phyloP scores from a whole-genome alignment of 1,140 invertebrate genomes.

The Caerostris darwini region DNA sequence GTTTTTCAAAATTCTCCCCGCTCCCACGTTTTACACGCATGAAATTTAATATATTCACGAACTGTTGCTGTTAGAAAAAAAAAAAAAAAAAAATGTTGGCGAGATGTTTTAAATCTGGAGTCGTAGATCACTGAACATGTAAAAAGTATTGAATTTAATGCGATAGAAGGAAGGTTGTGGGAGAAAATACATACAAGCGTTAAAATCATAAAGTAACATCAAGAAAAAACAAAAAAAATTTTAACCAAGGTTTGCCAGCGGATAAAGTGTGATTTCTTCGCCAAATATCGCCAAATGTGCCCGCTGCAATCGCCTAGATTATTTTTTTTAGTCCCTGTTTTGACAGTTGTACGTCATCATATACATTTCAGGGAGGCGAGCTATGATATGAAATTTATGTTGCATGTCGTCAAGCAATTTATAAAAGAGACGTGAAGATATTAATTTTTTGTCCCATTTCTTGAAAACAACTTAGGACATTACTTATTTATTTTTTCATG shows the following conservation, averaged over 20 bases:
- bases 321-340: constrained; percentile 28
- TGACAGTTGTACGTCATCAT: constrained; percentile 63
- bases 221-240: neutral
- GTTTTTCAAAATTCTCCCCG: neutral
- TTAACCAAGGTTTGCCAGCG: neutral
- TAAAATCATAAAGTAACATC: neutral
- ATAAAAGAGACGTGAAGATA: constrained; percentile 49
- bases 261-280: neutral
- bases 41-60: constrained; percentile 27
- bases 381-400: constrained; percentile 65
- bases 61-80: neutral
- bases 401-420: constrained; percentile 59
- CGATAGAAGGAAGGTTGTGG: neutral
- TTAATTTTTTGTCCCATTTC: constrained; percentile 25
- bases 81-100: neutral
- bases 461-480: neutral
- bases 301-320: neutral
- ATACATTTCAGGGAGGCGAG: constrained; percentile 1
- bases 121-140: neutral
- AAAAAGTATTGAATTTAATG: constrained; percentile 26
- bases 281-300: constrained; percentile 14
- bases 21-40: neutral
- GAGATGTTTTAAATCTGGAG: neutral
- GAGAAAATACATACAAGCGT: constrained; percentile 17
- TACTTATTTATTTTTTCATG: neutral